Evolutionary conservation across 2,888 invertebrate genomes (phyloP).

Genomic region (Perithous albicinctus): DNA sequence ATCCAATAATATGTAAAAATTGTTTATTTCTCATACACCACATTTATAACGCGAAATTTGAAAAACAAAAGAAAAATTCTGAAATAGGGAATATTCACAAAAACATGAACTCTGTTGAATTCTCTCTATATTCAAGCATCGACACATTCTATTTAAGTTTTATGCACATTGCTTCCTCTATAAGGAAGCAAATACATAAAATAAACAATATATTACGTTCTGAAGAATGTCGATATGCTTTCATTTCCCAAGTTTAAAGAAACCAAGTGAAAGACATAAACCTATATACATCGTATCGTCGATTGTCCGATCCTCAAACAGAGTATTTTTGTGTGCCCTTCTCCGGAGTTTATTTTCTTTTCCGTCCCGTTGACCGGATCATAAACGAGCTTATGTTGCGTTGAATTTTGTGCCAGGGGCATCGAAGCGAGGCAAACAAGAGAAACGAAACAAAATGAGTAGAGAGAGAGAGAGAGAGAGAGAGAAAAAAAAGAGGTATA

Average conservation of each 20-base stretch:
- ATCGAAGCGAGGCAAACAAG: constrained; percentile 40
- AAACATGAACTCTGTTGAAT: no score
- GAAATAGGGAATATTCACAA: no score
- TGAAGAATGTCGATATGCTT: neutral
- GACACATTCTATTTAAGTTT: no score
- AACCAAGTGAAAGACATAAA: constrained; percentile 21
- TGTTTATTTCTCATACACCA: constrained; percentile 29
- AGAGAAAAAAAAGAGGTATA: no score
- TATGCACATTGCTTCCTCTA: no score
- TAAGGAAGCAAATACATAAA: no score
- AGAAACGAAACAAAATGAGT: constrained; percentile 6
- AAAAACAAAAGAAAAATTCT: constrained; percentile 1
- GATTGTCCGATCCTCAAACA: constrained; percentile 29
- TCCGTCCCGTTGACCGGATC: constrained; percentile 34
- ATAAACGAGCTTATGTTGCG: constrained; percentile 45
- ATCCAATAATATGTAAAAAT: no score
- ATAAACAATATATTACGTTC: no score
- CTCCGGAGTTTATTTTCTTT: constrained; percentile 4
- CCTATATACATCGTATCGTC: constrained; percentile 24
- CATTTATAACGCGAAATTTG: neutral
- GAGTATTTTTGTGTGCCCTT: neutral
- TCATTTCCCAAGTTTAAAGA: neutral
- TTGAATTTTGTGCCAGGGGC: constrained; percentile 32
- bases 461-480: neutral
- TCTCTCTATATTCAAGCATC: no score